Evolutionary conservation across 2,797 vertebrate genomes (phyloP), one percentile per base, ranked within the genome.

Genomic region (Gadopsis marmoratus): DNA sequence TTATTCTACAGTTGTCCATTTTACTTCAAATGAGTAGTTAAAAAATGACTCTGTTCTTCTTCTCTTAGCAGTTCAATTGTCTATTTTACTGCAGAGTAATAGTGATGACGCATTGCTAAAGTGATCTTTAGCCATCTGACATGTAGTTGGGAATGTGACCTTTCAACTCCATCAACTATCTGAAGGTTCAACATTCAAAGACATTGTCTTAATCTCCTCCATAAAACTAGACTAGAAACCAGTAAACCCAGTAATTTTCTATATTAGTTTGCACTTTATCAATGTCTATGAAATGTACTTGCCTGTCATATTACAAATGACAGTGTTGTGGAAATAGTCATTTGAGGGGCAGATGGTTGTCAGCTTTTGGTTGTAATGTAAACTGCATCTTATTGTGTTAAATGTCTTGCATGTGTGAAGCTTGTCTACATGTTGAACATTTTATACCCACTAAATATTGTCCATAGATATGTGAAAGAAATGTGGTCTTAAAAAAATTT

Each of bases 401-500:
- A 77, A 79, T 72, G 54, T 48, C 31, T 73, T 74, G 7, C 60
- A 74, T 33, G 17, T 45, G 72, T 75, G 29, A 54, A 5, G 26
- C 78, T 73, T 71, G 26, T 60, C 53, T 82, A n/a, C 19, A 53
- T 59, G 8, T 58, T 48, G 41, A 48, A 79, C 71, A 5, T 84
- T 82, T 78, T 78, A 53, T 41, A 48, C 35, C 31, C 13, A 31
- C 26, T 74, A 75, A 29, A 67, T 55, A 70, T 21, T 29, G n/a
- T 65, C 29, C 78, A 74, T 73, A 86, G 50, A 63, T 26, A 83
- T 66, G 65, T 66, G 29, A 78, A 76, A 58, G 23, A 78, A 79
- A 75, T 14, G 16, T 51, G 82, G 82, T 85, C 80, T 78, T 68
- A 86, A 88, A 76, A 74, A 76, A 41, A 79, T 70, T 45, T 87